Evolutionary conservation across 2,888 invertebrate genomes (phyloP).

Genomic region (Amaurobius ferox): DNA sequence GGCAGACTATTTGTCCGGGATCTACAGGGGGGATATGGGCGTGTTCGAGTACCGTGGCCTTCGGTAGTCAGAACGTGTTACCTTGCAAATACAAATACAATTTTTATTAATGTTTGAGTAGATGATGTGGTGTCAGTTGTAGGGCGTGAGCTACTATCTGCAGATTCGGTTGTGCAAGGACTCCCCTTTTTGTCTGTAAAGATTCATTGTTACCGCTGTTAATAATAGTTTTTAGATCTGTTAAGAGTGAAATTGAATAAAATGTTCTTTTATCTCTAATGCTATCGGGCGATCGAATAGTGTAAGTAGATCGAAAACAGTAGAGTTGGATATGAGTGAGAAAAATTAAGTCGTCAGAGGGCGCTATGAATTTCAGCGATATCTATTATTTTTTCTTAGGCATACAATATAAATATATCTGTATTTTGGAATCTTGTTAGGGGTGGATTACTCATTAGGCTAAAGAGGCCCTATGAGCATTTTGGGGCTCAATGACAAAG

Average conservation of each 20-base stretch:
- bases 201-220: not conserved
- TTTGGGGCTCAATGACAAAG: no score
- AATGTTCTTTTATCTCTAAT: not conserved
- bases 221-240: not conserved
- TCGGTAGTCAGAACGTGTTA: not conserved
- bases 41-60: conserved; percentile 9
- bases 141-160: not conserved
- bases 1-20: conserved; percentile 65
- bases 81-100: not conserved
- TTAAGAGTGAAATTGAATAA: not conserved
- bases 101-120: not conserved
- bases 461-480: no score
- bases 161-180: not conserved
- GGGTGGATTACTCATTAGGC: no score
- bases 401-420: no score
- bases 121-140: not conserved
- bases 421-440: no score
- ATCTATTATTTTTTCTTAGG: no score
- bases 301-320: not conserved
- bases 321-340: no score
- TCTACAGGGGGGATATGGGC: conserved; percentile 26
- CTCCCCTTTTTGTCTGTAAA: not conserved
- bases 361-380: no score
- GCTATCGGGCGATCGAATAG: not conserved
- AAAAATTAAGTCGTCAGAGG: no score